Percentiles rank a stretch among this genome's conserved stretches.
phyloP scores from a whole-genome alignment of 64 coral and sea anemone species.

The Catalaphyllia jardinei region DNA sequence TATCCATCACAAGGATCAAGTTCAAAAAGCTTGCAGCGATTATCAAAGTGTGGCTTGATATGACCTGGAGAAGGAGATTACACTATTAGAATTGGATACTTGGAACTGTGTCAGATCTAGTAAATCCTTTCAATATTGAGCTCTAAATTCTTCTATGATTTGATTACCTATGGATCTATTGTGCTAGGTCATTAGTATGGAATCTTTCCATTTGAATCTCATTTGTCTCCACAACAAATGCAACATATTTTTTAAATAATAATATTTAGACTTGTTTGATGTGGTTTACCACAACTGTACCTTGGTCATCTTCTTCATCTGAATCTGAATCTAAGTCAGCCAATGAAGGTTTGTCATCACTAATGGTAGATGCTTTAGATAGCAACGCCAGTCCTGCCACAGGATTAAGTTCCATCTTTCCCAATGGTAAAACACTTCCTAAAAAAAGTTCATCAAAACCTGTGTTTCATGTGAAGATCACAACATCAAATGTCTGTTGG shows the following conservation, averaged over 20 bases:
- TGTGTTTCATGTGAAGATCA: not conserved
- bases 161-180: too few relatives aligned
- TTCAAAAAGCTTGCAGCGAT: slow-evolving; percentile 91
- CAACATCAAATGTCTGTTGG: too few relatives aligned
- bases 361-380: slow-evolving; percentile 22
- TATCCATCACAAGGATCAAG: slow-evolving; percentile 84
- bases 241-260: too few relatives aligned
- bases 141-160: too few relatives aligned
- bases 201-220: too few relatives aligned
- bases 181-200: too few relatives aligned
- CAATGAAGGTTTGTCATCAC: slow-evolving; percentile 84
- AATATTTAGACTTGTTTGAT: too few relatives aligned
- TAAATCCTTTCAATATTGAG: too few relatives aligned
- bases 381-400: slow-evolving; percentile 62
- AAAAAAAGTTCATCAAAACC: not conserved
- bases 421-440: slow-evolving; percentile 86
- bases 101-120: not conserved
- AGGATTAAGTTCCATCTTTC: slow-evolving; percentile 99
- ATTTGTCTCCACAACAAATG: too few relatives aligned
- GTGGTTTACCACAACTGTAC: slow-evolving; percentile 12
- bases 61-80: slow-evolving; percentile 54
- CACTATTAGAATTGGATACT: not conserved
- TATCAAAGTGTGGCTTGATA: slow-evolving; percentile 90
- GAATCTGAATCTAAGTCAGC: slow-evolving; percentile 73
- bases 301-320: slow-evolving; percentile 75